Evolutionary conservation across 2,797 vertebrate genomes (phyloP).

Genomic region (Tenualosa ilisha): DNA sequence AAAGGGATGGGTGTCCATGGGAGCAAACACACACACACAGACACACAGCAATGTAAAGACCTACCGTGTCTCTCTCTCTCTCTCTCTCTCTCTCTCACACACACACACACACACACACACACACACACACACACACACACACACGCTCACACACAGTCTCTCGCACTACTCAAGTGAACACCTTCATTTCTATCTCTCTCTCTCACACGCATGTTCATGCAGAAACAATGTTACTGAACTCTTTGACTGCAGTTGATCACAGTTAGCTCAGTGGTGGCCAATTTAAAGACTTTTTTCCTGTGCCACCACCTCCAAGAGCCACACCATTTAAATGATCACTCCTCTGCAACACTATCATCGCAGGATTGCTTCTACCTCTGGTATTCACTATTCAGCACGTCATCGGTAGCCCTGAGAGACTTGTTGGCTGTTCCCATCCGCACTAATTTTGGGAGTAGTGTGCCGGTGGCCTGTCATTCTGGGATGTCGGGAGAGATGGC

Average conservation of each 20-base stretch:
- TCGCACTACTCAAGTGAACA: no score
- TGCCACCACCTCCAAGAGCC: neutral
- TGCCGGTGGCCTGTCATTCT: neutral
- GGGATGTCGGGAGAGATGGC: neutral
- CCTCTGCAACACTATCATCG: neutral
- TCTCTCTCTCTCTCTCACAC: neutral
- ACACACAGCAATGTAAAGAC: neutral
- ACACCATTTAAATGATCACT: neutral
- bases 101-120: neutral
- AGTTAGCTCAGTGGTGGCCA: neutral
- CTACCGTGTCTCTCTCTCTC: neutral
- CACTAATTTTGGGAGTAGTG: neutral
- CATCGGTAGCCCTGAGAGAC: neutral
- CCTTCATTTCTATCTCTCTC: no score
- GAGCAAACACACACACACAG: neutral
- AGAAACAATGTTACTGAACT: neutral
- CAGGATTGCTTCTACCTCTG: neutral
- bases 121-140: constrained; percentile 57
- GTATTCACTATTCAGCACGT: neutral
- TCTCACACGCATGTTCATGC: neutral
- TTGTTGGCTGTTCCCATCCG: neutral
- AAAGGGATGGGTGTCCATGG: neutral
- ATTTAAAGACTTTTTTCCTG: neutral
- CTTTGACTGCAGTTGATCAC: neutral
- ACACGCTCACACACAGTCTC: constrained; percentile 9